Evolutionary conservation across 2,113 vertebrate genomes (phyloP).

Genomic region (Cervus canadensis): DNA sequence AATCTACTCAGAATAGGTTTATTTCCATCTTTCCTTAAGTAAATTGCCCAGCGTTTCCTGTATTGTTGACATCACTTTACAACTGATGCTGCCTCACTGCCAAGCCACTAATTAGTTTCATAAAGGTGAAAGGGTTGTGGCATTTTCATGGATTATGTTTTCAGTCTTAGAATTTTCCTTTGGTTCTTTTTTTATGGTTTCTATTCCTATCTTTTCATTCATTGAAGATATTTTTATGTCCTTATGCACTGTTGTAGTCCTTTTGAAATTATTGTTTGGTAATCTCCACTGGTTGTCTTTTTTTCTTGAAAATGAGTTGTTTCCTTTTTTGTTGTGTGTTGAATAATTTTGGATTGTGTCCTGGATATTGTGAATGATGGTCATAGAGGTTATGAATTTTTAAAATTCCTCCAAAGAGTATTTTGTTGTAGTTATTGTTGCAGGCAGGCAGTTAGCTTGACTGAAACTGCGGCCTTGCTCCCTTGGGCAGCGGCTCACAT

Average conservation of each 20-base stretch:
- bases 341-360: background rate
- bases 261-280: slow-evolving; percentile 2
- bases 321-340: background rate
- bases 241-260: background rate
- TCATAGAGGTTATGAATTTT: background rate
- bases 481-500: background rate
- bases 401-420: background rate
- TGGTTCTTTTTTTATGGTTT: background rate
- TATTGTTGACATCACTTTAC: background rate
- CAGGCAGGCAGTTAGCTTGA: background rate
- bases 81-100: background rate
- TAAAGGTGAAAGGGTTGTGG: background rate
- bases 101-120: background rate
- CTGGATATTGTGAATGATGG: background rate
- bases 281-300: background rate
- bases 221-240: background rate
- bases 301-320: background rate
- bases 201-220: background rate
- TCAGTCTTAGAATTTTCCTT: background rate
- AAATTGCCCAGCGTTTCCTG: background rate
- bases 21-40: background rate
- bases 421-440: background rate
- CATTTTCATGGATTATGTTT: slow-evolving; percentile 27
- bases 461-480: background rate
- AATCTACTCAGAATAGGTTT: background rate